Evolutionary conservation across 2,888 invertebrate species (phyloP).

Genomic region (Congeria kusceri): DNA sequence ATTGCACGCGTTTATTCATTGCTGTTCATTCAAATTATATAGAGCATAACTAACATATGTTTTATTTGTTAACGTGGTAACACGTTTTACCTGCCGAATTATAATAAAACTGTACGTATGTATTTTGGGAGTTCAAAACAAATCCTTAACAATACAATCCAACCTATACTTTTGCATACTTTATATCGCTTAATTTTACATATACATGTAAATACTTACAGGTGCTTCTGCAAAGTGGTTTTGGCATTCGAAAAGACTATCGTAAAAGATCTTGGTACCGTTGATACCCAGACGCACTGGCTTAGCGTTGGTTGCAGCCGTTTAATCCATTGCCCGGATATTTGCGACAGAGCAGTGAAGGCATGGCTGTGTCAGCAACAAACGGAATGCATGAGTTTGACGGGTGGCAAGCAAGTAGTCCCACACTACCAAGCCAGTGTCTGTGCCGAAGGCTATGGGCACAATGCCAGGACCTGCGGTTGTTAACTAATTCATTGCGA

Average conservation of each 20-base stretch:
- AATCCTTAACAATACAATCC: too few relatives aligned
- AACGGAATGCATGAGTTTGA: background rate
- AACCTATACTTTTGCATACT: too few relatives aligned
- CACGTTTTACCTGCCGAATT: too few relatives aligned
- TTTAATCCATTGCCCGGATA: slow-evolving; percentile 8
- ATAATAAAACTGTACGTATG: too few relatives aligned
- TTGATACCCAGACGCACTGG: slow-evolving; percentile 1
- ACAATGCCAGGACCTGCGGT: slow-evolving; percentile 14
- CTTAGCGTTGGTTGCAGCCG: slow-evolving; percentile 22
- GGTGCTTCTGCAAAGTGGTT: slow-evolving; percentile 30
- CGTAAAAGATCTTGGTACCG: slow-evolving; percentile 21
- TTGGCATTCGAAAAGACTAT: slow-evolving; percentile 6
- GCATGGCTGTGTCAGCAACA: slow-evolving; percentile 11
- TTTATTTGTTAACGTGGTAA: too few relatives aligned
- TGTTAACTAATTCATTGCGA: background rate
- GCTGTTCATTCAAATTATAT: too few relatives aligned
- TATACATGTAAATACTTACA: slow-evolving; percentile 13
- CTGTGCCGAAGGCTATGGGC: slow-evolving; percentile 5
- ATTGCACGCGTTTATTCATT: too few relatives aligned
- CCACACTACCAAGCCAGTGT: slow-evolving; percentile 22
- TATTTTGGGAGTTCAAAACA: too few relatives aligned
- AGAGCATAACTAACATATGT: too few relatives aligned
- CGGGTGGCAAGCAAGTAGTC: slow-evolving; percentile 18
- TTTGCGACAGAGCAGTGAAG: slow-evolving; percentile 9
- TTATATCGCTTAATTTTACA: too few relatives aligned